Evolutionary conservation across 2,113 vertebrate species (phyloP), one percentile per base, ranked within the genome.

Genomic region (Pholis gunnellus): DNA sequence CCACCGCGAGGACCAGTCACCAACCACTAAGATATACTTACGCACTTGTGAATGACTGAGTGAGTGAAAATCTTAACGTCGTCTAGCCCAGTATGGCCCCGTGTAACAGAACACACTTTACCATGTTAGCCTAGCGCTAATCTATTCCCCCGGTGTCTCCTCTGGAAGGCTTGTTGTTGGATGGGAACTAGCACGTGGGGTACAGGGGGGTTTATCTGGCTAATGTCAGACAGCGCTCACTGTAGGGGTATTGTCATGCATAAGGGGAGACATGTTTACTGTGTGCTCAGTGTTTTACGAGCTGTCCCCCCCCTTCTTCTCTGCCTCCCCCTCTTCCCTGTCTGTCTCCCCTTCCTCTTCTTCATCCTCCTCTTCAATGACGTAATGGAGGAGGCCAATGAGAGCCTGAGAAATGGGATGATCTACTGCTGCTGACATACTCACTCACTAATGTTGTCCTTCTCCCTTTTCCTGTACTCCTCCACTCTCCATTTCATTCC

Each of bases 261-360:
- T 93, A 93, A 88, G 93, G 87, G 92, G 87, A 95, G 96, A 97
- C 96, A 95, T 97, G 96, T 97, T 97, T 97, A 96, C 96, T 96
- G 95, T 96, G 92, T 94, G 95, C 93, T 89, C 81, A 82, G 92
- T 96, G 93, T 95, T 97, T 97, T 97, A 97, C 96, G 95, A 97
- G 94, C 95, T 92, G 95, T 90, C 92, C 94, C 94, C 94, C 94
- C 84, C 87, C 76, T 67, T 54, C 67, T 67, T 56, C 44, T 22
- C 70, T 9, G 25, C 65, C 75, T 86, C 75, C 69, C 42, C 40
- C 66, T 79, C 64, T 69, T 81, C 70, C 92, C 93, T 89, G 91
- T 94, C 65, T 60, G 22, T 54, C 52, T 34, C 44, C 44, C 27
- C 46, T 29, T 48, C 29, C 60, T 75, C 68, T 36, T 82, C 60